These are phyloP conservation scores for Martes martes DNA, from an alignment of 2,113 vertebrate genomes.

Conservation along the genomic window DNA sequence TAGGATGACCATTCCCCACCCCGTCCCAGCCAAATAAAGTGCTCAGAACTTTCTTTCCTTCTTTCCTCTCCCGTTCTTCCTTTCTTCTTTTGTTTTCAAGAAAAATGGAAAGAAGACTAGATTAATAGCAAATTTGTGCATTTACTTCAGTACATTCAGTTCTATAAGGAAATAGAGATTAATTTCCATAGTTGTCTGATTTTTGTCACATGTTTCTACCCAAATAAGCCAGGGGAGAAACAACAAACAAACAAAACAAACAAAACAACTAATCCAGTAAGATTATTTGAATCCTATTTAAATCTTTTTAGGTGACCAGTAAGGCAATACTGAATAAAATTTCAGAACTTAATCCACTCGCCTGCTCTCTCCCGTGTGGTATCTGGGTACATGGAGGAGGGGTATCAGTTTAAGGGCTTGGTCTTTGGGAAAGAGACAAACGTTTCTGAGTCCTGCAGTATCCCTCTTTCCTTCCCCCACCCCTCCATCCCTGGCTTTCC, in stretches of 20 bases:
- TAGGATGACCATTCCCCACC: neutral
- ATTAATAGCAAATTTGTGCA: neutral
- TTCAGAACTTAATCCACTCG: neutral
- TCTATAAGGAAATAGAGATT: neutral
- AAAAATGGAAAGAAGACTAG: neutral
- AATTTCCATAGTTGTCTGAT: neutral
- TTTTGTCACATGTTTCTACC: neutral
- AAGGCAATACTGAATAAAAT: neutral
- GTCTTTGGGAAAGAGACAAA: neutral
- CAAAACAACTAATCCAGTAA: neutral
- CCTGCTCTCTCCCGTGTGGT: neutral
- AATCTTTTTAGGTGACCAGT: neutral
- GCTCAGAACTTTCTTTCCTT: neutral
- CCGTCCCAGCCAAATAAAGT: neutral
- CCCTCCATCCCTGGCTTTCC: neutral
- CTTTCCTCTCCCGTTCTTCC: no score
- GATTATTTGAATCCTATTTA: neutral
- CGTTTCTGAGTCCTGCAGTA: rapidly evolving
- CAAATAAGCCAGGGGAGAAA: neutral
- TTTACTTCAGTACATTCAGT: neutral
- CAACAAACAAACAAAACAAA: neutral
- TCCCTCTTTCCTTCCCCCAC: neutral
- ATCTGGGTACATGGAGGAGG: neutral
- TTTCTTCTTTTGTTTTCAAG: neutral
- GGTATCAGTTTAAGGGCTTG: neutral